phyloP scores from a whole-genome alignment of 2,797 vertebrate genomes.

The Lacerta bilineata region DNA sequence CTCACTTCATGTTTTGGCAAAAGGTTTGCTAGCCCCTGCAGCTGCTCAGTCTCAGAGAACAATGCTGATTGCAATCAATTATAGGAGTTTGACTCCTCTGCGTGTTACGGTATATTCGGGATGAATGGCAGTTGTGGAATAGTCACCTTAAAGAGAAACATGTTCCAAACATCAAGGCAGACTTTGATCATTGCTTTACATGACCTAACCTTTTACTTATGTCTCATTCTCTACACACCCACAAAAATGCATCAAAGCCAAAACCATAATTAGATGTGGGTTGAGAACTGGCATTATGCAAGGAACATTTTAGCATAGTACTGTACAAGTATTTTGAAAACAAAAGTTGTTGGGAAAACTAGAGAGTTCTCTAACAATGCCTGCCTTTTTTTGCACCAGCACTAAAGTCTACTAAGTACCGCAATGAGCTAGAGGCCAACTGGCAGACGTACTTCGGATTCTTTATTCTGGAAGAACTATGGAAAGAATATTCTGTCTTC shows the following conservation, averaged over 20 bases:
- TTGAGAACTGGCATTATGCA: slow-evolving; percentile 5
- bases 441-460: not conserved
- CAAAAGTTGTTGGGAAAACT: not conserved
- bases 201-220: slow-evolving; percentile 24
- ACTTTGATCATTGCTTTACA: not conserved
- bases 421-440: not conserved
- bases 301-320: slow-evolving; percentile 12
- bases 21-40: slow-evolving; percentile 4
- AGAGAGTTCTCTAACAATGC: not conserved
- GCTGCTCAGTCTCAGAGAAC: not conserved
- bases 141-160: not conserved
- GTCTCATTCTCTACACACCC: not conserved
- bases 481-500: not conserved
- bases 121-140: not conserved
- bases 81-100: not conserved
- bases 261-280: slow-evolving; percentile 24
- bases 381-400: not conserved
- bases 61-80: not conserved
- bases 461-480: not conserved
- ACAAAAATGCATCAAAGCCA: slow-evolving; percentile 9
- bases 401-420: not conserved
- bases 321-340: slow-evolving; percentile 10
- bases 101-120: not conserved
- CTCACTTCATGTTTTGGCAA: not conserved
- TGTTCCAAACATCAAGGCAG: not conserved